Conservation (phyloP, 1,140 invertebrate species). For the roundworm (Caenorhabditis elegans) region WBcel235 BX284604.4:10128501-10129000, state of each 20-base stretch:
- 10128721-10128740: constrained; percentile 45
- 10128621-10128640: constrained; percentile 27
- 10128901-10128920: background rate
- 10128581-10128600: background rate
- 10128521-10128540: constrained; percentile 31
- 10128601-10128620: background rate
- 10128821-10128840: too few species aligned
- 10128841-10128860: background rate
- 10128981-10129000: background rate
- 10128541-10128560: constrained; percentile 19
- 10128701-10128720: constrained; percentile 10
- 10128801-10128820: background rate
- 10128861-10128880: background rate
- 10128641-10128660: constrained; percentile 7
- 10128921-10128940: constrained; percentile 9
- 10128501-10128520: constrained; percentile 23
- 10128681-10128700: constrained; percentile 10
- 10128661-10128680: constrained; percentile 36
- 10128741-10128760: constrained; percentile 37
- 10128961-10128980: too few species aligned
- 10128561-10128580: constrained; percentile 34
- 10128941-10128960: constrained; percentile 27
- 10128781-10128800: background rate
- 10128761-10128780: background rate
- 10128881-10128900: background rate